phyloP scores from a whole-genome alignment of 2,797 vertebrate genomes.

The Phaenicophaeus curvirostris region DNA sequence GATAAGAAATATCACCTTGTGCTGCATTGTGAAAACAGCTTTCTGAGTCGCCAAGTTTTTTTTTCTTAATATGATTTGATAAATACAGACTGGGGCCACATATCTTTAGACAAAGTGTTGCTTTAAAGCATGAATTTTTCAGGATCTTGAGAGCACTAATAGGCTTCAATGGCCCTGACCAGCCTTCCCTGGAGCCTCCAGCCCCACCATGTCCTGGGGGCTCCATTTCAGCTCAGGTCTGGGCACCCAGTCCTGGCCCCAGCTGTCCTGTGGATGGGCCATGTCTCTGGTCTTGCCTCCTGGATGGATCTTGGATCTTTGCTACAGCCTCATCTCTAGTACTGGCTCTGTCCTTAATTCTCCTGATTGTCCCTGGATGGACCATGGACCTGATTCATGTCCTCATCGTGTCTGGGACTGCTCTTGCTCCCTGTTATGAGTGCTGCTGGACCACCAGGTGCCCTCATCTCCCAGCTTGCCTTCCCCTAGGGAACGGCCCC shows the following conservation, averaged over 20 bases:
- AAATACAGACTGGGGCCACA: background rate
- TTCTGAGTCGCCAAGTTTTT: background rate
- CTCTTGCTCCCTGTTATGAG: too few species aligned
- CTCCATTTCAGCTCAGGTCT: background rate
- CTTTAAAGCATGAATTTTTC: background rate
- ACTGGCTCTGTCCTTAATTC: too few species aligned
- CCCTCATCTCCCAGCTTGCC: too few species aligned
- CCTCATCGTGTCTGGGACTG: too few species aligned
- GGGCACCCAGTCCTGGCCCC: background rate
- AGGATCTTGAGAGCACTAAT: background rate
- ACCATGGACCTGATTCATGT: too few species aligned
- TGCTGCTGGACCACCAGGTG: too few species aligned
- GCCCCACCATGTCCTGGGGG: accelerated
- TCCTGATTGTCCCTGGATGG: too few species aligned
- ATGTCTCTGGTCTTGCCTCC: too few species aligned
- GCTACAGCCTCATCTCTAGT: too few species aligned
- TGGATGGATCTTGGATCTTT: too few species aligned
- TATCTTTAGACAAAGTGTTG: background rate
- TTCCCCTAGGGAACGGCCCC: too few species aligned
- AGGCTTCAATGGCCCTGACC: background rate
- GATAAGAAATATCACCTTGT: background rate
- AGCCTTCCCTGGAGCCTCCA: background rate
- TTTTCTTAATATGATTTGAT: background rate
- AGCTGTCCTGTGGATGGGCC: too few species aligned
- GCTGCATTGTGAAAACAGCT: background rate